Conservation (phyloP, 2,888 invertebrate species). For the Phrixothrix hirtus region DNA sequence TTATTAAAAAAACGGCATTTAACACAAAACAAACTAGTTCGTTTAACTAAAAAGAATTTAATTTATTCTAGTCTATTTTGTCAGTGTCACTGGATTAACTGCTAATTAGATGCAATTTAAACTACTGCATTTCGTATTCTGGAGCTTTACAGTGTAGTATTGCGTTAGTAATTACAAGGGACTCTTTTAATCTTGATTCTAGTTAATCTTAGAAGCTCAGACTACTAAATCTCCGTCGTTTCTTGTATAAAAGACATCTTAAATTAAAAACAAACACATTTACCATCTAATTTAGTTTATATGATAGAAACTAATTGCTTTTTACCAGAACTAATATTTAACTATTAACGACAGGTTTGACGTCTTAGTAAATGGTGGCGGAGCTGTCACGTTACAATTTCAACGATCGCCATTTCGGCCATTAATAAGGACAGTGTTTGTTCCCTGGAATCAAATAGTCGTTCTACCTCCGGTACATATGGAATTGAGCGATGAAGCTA, state of each 20-base stretch:
- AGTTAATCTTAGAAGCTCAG: not conserved
- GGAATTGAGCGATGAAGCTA: conserved; percentile 76
- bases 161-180: not conserved
- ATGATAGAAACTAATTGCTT: too few relatives aligned
- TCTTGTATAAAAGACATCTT: too few relatives aligned
- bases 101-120: conserved; percentile 12
- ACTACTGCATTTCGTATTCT: conserved; percentile 2
- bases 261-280: too few relatives aligned
- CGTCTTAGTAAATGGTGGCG: conserved; percentile 97
- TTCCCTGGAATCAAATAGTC: conserved; percentile 98
- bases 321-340: too few relatives aligned
- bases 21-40: not conserved
- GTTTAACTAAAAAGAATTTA: too few relatives aligned
- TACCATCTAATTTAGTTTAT: too few relatives aligned
- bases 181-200: not conserved
- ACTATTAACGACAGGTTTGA: too few relatives aligned
- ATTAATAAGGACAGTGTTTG: conserved; percentile 85
- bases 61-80: not conserved
- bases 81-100: conserved; percentile 3
- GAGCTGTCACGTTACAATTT: conserved; percentile 95
- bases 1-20: not conserved
- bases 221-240: not conserved
- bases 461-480: conserved; percentile 87
- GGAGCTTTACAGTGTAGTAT: not conserved
- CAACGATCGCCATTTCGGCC: conserved; percentile 93